phyloP scores from a whole-genome alignment of 2,888 invertebrate species.

The Drosophila affinis region DNA sequence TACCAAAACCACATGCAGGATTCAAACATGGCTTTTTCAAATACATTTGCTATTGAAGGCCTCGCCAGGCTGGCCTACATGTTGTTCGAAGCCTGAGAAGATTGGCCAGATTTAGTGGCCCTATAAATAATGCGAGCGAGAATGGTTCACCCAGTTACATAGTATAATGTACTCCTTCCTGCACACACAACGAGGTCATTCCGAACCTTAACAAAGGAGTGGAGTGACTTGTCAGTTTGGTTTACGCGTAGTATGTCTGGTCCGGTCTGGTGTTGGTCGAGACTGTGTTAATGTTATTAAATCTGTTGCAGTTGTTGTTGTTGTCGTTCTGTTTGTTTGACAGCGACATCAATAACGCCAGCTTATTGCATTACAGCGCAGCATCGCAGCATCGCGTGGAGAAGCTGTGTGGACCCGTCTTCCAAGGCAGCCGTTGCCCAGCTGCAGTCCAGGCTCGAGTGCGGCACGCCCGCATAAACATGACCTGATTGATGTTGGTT shows the following conservation, averaged over 20 bases:
- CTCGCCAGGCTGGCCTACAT: no score
- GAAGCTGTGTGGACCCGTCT: background rate
- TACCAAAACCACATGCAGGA: no score
- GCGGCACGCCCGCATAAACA: conserved; percentile 53
- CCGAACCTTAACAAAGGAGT: background rate
- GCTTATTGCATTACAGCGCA: conserved; percentile 24
- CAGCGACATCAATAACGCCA: conserved; percentile 33
- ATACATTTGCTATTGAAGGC: no score
- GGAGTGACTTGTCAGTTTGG: conserved; percentile 1
- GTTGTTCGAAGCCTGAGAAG: no score
- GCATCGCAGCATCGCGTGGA: conserved; percentile 6
- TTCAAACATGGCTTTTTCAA: no score
- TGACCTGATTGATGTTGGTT: conserved; percentile 61
- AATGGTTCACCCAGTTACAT: no score
- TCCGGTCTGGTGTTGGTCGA: background rate
- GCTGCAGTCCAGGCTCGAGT: background rate
- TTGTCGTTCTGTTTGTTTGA: conserved; percentile 13
- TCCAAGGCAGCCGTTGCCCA: conserved; percentile 7
- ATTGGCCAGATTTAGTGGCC: no score
- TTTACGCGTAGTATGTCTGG: background rate
- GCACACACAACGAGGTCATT: no score
- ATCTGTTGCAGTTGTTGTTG: conserved; percentile 3
- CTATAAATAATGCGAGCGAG: no score
- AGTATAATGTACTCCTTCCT: no score
- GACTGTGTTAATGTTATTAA: conserved; percentile 13